Base-by-base conservation (phyloP, 92 coral and sea anemone genomes). In the Palythoa caribaeorum region DNA sequence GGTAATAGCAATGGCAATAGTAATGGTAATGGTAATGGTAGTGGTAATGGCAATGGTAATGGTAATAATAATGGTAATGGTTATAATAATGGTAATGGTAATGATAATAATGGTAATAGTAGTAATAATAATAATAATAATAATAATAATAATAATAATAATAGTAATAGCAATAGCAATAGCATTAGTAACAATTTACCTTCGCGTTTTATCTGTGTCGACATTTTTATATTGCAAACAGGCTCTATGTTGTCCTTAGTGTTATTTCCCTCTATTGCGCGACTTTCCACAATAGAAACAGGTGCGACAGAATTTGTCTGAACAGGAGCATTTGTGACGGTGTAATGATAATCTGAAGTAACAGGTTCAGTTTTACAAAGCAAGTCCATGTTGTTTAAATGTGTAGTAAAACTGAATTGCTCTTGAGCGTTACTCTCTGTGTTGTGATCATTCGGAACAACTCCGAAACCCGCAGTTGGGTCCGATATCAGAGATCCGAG, bases 401-500 rank as follows among this genome's bases (percentile, higher is more conserved):
- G 68, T 53, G 69, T 53, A 36, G 48, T 54, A 77, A 77, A 77
- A 52, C 47, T 77, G 60, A 54, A 53, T 1, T 77, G 83, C 15
- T 77, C 83, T 6, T 51, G 20, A 1, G 63, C 68, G 5, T 13
- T 6, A 55, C 21, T 77, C 17, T 77, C 83, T 6, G 63, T 17
- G 9, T 17, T 16, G 10, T 35, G 10, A 28, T 77, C 83, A 36
- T 7, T 53, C 21, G 48, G 83, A 52, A 54, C 69, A 2, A 21
- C 19, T 2, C 66, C 68, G 38, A 77, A 77, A 2, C 66, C 47
- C 44, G 0, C 28, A 28, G 83, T 53, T 5, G 50, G 48, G 28
- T 77, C 83, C 21, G 62, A 76, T 47, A 77, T 77, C 16, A 77
- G n/a, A 16, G 83, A 77, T 38, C 83, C 83, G 1, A 77, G 20